Base-by-base conservation (phyloP, 2,888 invertebrate genomes). In the Acleris holmiana region DNA sequence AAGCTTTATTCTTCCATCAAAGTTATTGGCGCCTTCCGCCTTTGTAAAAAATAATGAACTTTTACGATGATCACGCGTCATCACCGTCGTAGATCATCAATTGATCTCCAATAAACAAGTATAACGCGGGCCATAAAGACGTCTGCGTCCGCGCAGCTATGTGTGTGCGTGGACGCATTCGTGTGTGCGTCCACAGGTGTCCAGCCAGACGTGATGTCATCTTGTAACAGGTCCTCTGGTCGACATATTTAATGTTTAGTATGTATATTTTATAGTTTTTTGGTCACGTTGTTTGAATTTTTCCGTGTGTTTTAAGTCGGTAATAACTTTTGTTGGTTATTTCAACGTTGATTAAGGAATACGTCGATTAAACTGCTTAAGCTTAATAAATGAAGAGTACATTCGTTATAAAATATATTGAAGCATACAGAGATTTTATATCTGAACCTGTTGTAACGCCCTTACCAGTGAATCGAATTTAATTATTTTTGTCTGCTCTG, bases 41-140 rank as follows among this genome's bases (percentile, higher is more conserved):
- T 44, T 19, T 15, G 35, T 53, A 40, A 53, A 53, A 25, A 46
- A 17, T 56, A 23, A 44, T 46, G 17, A 56, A 17, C 25, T 56
- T 56, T 46, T 41, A 56, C 44, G 56, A 56, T 56, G 17, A 17
- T 46, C 46, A 46, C n/a, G 46, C 46, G 56, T 46, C 46, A 46
- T 19, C 56, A 25, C 46, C 18, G 44, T 46, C 46, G 17, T 46
- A 40, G 15, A 53, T 53, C 18, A 47, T 47, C 53, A 53, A 40
- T 53, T 15, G 13, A 8, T 3, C 35, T 21, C 40, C 40, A 41
- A 41, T 53, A 40, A 40, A 40, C 19, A 40, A 19, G 19, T 35
- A 51, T 29, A 40, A 40, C 40, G 18, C 17, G 35, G 35, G 18
- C 53, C 6, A 21, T 21, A 7, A 21, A 19, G 19, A 15, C 51